Conservation (phyloP, 2,797 vertebrate species). For the Propithecus perrieri region DNA sequence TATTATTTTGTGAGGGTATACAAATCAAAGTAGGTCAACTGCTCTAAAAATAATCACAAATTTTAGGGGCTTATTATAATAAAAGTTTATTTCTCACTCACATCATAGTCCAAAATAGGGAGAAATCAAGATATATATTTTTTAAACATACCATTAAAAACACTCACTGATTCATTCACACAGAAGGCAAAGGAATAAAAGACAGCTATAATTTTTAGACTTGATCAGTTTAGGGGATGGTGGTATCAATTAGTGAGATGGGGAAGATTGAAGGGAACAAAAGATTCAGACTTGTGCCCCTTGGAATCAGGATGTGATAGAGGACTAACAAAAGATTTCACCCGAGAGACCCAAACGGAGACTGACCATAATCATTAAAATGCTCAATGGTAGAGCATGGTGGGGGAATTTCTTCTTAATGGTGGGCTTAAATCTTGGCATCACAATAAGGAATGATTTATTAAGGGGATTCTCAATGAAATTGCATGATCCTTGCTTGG, state of each 20-base stretch:
- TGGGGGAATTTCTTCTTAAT: not conserved
- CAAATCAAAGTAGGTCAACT: not conserved
- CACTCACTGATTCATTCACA: not conserved
- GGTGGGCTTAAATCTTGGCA: not conserved
- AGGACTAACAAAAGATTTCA: not conserved
- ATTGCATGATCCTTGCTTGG: not conserved
- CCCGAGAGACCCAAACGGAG: not conserved
- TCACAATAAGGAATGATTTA: not conserved
- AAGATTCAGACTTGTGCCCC: not conserved
- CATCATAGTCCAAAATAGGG: not conserved
- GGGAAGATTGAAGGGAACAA: not conserved
- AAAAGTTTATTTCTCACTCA: not conserved
- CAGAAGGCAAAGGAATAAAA: not conserved
- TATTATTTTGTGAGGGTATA: not conserved
- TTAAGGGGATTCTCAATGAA: not conserved
- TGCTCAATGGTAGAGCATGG: not conserved
- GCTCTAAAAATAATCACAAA: not conserved
- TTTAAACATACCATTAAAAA: not conserved
- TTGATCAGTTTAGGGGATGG: not conserved
- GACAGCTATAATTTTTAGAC: not conserved
- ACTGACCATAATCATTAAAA: not conserved
- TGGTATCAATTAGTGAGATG: not conserved
- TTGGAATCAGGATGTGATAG: not conserved
- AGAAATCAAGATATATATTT: not conserved
- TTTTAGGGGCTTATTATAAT: conserved; percentile 13